Evolutionary conservation across 2,113 vertebrate species (phyloP).

Genomic region (Eulemur rufifrons): DNA sequence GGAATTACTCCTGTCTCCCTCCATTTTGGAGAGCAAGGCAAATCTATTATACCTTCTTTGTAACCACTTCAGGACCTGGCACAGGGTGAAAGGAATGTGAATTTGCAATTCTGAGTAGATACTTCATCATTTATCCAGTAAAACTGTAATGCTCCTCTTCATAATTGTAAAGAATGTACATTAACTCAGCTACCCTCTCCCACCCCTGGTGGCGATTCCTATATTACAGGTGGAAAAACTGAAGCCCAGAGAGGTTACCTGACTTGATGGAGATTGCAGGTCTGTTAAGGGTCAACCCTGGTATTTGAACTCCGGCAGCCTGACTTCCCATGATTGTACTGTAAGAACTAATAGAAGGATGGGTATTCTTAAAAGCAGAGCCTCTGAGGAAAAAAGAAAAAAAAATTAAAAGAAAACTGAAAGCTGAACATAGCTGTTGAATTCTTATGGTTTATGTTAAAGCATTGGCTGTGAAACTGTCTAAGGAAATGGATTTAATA

Average conservation of each 20-base stretch:
- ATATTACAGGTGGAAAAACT: background rate
- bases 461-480: background rate
- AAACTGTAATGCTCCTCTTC: background rate
- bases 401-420: background rate
- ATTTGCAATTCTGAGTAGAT: slow-evolving; percentile 30
- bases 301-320: slow-evolving; percentile 10
- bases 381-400: background rate
- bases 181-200: background rate
- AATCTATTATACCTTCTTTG: background rate
- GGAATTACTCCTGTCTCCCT: background rate
- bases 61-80: background rate
- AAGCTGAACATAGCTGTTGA: background rate
- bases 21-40: background rate
- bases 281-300: background rate
- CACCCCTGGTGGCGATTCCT: background rate
- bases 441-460: slow-evolving; percentile 24
- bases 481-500: slow-evolving; percentile 18
- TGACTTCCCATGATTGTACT: background rate
- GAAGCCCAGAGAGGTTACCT: background rate
- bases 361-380: slow-evolving; percentile 1
- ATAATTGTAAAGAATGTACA: background rate
- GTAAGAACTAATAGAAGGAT: background rate
- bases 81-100: background rate
- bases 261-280: background rate
- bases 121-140: background rate